These are phyloP conservation scores for Henricia sp. DNA, from an alignment of 53 echinoderm and acorn worm species.

Conservation along the genomic window DNA sequence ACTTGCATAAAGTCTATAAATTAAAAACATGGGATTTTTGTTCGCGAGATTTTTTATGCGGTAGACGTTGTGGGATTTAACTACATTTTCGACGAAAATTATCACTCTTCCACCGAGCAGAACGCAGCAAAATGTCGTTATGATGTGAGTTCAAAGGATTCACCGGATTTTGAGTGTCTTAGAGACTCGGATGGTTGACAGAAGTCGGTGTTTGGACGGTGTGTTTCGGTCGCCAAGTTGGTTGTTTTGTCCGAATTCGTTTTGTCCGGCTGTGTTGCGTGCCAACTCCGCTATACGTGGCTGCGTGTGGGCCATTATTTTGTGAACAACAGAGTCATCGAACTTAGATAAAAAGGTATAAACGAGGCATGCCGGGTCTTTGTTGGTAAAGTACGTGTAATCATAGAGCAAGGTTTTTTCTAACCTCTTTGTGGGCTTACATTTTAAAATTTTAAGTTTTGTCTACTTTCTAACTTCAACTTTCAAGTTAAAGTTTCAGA, in stretches of 20 bases:
- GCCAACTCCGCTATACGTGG: neutral
- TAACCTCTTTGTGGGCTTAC: too few species aligned
- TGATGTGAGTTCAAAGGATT: neutral
- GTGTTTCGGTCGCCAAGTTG: slow-evolving; percentile 27
- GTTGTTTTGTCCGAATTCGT: neutral
- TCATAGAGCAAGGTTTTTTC: too few species aligned
- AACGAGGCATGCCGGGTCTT: neutral
- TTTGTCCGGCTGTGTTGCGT: neutral
- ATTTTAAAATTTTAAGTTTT: too few species aligned
- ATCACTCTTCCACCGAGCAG: neutral
- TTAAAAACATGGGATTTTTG: slow-evolving; percentile 15
- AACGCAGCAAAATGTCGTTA: neutral
- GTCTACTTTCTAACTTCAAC: too few species aligned
- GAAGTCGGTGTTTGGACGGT: slow-evolving; percentile 25
- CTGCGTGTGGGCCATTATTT: slow-evolving; percentile 22
- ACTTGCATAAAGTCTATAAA: slow-evolving; percentile 44
- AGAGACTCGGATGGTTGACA: slow-evolving; percentile 1
- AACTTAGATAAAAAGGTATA: too few species aligned
- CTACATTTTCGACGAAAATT: neutral
- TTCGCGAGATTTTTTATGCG: neutral
- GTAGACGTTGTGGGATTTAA: neutral
- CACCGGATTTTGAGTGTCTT: neutral
- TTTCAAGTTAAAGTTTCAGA: too few species aligned
- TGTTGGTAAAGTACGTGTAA: too few species aligned
- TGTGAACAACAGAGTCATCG: slow-evolving; percentile 35